Base-by-base conservation (phyloP, 2,797 vertebrate genomes). In the Halcyon badia region DNA sequence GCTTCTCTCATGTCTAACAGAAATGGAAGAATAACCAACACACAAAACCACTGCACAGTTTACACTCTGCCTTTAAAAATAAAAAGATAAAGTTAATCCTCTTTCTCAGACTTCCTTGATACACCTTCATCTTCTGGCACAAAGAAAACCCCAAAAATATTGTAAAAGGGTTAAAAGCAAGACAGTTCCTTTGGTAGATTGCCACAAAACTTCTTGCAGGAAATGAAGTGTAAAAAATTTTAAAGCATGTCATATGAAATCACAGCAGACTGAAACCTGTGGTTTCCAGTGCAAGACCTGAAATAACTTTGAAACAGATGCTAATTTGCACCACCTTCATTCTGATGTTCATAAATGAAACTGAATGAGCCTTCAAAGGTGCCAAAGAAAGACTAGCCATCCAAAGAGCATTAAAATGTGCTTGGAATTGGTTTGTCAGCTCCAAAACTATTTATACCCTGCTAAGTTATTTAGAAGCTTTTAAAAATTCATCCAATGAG, bases 301-400 rank as follows among this genome's bases (percentile, higher is more conserved):
- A 97, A 95, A 92, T 88, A 95, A 95, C 93, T 96, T 95, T 96
- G 90, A 88, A 96, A 90, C 91, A 96, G 96, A 95, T 93, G 73
- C 35, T 89, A 93, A 95, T 64, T 91, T 78, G 77, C 87, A 96
- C 39, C 44, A 86, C 35, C 69, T 94, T 80, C 89, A 62, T 73
- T 82, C 48, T 77, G 65, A 69, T 60, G 48, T 57, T 94, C 84
- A 75, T 24, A 93, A 90, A 87, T 69, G 87, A 87, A 94, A 92
- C 22, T 26, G 58, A 94, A 81, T 0, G 1, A 87, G 72, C 39
- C 41, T 78, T 76, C 72, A 78, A 56, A 94, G 72, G 61, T 86
- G 82, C 87, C 94, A 95, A 58, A 83, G 60, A 72, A 70, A 75
- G 54, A 51, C 31, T 62, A 76, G 14, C 22, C 13, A 6, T 41